Conservation (phyloP, 2,888 invertebrate genomes). For the Thecocarcelia acutangulata region DNA sequence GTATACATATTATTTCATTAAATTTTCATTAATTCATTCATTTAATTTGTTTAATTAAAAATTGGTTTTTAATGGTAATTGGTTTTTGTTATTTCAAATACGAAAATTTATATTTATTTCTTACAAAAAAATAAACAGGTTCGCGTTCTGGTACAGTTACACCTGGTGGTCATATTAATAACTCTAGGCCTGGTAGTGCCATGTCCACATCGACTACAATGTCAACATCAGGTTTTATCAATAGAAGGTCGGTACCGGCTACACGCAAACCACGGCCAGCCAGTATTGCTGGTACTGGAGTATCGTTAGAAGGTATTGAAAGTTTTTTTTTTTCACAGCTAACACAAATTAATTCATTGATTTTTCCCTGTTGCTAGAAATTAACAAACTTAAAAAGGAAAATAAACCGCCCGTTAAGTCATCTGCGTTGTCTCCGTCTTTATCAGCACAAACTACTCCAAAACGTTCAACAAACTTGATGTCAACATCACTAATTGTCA, state of each 20-base stretch:
- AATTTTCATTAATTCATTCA: conserved; percentile 59
- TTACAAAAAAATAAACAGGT: conserved; percentile 81
- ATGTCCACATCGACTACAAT: conserved; percentile 88
- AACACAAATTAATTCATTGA: not conserved
- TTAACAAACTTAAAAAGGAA: conserved; percentile 80
- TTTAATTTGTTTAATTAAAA: conserved; percentile 40
- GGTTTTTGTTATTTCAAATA: conserved; percentile 30
- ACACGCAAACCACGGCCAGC: conserved; percentile 89
- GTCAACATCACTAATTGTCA: conserved; percentile 79
- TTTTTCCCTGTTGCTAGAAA: conserved; percentile 72
- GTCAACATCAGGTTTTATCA: conserved; percentile 83
- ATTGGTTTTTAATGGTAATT: conserved; percentile 44
- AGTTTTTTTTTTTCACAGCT: no score
- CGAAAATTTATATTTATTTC: conserved; percentile 42
- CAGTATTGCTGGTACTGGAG: conserved; percentile 92
- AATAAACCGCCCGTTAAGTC: conserved; percentile 82
- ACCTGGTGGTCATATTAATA: conserved; percentile 84
- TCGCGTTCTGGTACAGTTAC: conserved; percentile 89
- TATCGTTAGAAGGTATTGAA: conserved; percentile 82
- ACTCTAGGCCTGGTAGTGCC: conserved; percentile 93
- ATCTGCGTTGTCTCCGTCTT: conserved; percentile 74
- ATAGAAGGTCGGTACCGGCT: conserved; percentile 84
- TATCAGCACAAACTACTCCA: conserved; percentile 81
- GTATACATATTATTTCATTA: conserved; percentile 28
- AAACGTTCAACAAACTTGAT: conserved; percentile 80